Base-by-base conservation (phyloP, 2,113 vertebrate species). In the Crotalus helleri region DNA sequence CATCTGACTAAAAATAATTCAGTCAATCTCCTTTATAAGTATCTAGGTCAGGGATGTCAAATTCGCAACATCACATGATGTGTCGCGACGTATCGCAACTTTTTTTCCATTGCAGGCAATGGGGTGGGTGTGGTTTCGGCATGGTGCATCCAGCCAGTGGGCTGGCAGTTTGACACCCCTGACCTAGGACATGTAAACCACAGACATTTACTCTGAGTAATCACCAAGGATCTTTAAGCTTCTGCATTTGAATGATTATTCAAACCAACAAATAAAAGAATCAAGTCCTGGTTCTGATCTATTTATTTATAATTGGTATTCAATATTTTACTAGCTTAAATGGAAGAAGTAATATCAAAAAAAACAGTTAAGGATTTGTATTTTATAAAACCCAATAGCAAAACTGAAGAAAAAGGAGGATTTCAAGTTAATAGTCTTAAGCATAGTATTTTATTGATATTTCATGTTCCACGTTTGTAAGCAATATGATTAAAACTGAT, bases 151-250 rank as follows among this genome's bases (percentile, higher is more conserved):
- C 49, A 9, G 49, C 49, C 49, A 7, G 8, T 1, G 49, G 49
- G 49, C 8, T 7, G 49, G 49, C 49, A 51, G 8, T 51, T 51
- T 51, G 49, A 51, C 7, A 51, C 49, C 8, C 49, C 49, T 51
- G 49, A 96, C 96, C 93, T 88, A 94, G 94, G 95, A 93, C 95
- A 96, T 94, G 97, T 96, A 97, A 97, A 97, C 97, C 97, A 97
- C 95, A 95, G 95, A 96, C 29, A 93, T 95, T 97, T 97, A 96
- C 96, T 95, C 94, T 96, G 95, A 94, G 95, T 92, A 97, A 96
- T 95, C 96, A 92, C 94, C 94, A 96, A 97, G 97, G 98, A 98
- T 98, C 98, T 97, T 97, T 97, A 97, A 96, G 97, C 96, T 96
- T 91, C 96, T 97, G 96, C 95, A 0, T 2, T 96, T 93, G 92